Percentiles rank a stretch among this genome's conserved stretches.
Conservation (phyloP, 2,888 invertebrate species). For the Phengaris arion region DNA sequence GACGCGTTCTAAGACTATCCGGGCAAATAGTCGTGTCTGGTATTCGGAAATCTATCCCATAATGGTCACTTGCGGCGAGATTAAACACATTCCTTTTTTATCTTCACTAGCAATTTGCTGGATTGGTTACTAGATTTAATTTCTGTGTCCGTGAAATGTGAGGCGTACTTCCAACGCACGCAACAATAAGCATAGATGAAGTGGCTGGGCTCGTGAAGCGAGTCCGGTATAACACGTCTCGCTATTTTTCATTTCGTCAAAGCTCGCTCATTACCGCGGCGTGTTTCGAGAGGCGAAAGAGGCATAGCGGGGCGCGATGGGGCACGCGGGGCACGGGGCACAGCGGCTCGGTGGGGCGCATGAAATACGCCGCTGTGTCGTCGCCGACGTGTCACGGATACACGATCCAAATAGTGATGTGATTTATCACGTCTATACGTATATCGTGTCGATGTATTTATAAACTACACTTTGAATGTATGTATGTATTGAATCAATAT, state of each 20-base stretch:
- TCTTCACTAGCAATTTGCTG: background rate
- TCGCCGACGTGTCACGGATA: conserved; percentile 69
- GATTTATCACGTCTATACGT: conserved; percentile 33
- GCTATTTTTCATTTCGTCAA: conserved; percentile 43
- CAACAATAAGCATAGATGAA: conserved; percentile 31
- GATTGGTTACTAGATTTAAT: background rate
- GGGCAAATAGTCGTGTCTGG: background rate
- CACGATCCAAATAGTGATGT: conserved; percentile 51
- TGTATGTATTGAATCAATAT: background rate
- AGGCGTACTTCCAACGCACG: conserved; percentile 9
- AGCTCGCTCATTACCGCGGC: conserved; percentile 43
- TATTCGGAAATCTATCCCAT: background rate
- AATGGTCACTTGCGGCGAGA: background rate
- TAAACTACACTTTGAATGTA: conserved; percentile 5
- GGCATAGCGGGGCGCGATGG: conserved; percentile 45
- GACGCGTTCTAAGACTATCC: conserved; percentile 10
- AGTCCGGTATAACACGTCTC: conserved; percentile 38
- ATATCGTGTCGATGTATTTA: conserved; percentile 35
- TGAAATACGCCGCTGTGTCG: conserved; percentile 61
- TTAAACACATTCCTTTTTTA: background rate
- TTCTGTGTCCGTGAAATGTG: background rate
- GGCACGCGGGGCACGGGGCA: conserved; percentile 50
- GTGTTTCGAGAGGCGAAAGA: conserved; percentile 50
- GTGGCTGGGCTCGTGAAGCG: conserved; percentile 30
- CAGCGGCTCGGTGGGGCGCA: conserved; percentile 57